Evolutionary conservation across 2,888 invertebrate genomes (phyloP).

Genomic region (Trissoscelio sp.): DNA sequence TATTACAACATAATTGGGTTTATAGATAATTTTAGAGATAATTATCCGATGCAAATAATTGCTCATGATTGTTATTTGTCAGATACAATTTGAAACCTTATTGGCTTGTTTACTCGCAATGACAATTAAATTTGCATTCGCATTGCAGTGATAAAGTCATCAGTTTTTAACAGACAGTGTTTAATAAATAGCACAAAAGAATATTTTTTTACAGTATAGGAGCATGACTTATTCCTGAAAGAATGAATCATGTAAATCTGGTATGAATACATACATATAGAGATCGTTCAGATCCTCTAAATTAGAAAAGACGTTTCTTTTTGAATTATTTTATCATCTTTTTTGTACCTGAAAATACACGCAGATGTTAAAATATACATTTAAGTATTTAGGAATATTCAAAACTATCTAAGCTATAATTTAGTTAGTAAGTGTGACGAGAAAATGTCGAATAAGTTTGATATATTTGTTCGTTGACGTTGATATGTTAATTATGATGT

Average conservation of each 20-base stretch:
- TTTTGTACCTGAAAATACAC: no score
- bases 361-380: no score
- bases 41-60: no score
- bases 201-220: background rate
- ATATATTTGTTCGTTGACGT: slow-evolving; percentile 44
- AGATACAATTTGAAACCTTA: background rate
- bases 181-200: background rate
- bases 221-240: slow-evolving; percentile 34
- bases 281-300: slow-evolving; percentile 14
- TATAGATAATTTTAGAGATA: no score
- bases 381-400: background rate
- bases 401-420: slow-evolving; percentile 14
- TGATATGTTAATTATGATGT: slow-evolving; percentile 42
- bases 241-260: slow-evolving; percentile 42
- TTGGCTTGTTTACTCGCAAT: background rate
- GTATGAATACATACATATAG: slow-evolving; percentile 41
- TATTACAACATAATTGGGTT: no score
- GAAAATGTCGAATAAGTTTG: slow-evolving; percentile 32
- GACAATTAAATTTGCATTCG: slow-evolving; percentile 3
- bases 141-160: background rate
- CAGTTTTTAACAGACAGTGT: background rate
- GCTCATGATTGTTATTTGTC: no score
- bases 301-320: slow-evolving; percentile 39
- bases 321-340: no score
- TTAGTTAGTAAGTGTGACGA: slow-evolving; percentile 24